Base-by-base conservation (phyloP, 2,113 vertebrate genomes). In the Paralichthys olivaceus region DNA sequence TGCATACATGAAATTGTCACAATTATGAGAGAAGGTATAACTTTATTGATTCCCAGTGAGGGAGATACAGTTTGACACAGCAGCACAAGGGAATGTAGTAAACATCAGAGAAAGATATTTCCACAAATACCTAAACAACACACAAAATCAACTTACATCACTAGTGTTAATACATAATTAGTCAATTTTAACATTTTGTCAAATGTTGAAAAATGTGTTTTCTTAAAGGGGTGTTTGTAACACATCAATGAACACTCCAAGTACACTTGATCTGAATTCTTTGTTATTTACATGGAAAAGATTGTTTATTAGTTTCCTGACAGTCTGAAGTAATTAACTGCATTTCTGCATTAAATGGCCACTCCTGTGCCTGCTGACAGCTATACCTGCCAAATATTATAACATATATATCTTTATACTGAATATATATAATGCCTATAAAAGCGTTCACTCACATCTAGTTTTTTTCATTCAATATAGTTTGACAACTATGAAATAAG, bases 401-500 rank as follows among this genome's bases (percentile, higher is more conserved):
- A 34, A 17, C 43, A 17, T 4, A 11, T 37, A 45, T 51, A 20
- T n/a, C 20, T 51, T n/a, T 51, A n/a, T 15, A 45, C 43, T 14
- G 47, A 7, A 19, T 20, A 8, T 20, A 51, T 51, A 51, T 8
- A n/a, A n/a, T 1, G 6, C 9, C 32, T 34, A 34, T 34, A 34
- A 67, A 34, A 11, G 1, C 1, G 19, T 37, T 49, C 5, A 49
- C 9, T 45, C 43, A 13, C 3, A 45, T 7, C 34, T 0, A 20
- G 0, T 26, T 5, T 7, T 51, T 43, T 58, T 22, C 13, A 43
- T 37, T 1, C 40, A 51, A 0, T 58, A 72, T 53, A 65, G 47
- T 28, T 79, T 73, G 45, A 72, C 28, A 32, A 28, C 23, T 22
- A 40, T 19, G 8, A 17, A 60, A 51, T 60, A 29, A 5, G 20